A percentile compares a stretch with the other conserved stretches of the same genome.
These are phyloP conservation scores for Temnothorax unifasciatus DNA, from an alignment of 2,888 invertebrate genomes.

Conservation along the genomic window DNA sequence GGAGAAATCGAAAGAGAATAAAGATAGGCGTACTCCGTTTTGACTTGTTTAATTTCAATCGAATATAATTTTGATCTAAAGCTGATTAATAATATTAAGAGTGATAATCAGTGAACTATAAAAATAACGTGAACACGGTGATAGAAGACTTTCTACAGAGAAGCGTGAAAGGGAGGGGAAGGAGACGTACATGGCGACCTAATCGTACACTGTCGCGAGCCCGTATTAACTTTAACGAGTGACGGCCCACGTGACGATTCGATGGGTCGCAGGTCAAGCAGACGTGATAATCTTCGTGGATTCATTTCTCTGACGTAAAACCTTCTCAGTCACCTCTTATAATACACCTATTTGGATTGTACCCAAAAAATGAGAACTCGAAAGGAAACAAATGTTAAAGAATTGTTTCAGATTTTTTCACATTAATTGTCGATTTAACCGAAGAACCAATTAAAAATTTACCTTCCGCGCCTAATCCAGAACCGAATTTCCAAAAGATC, in stretches of 20 bases:
- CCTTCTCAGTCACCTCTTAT: too few species aligned
- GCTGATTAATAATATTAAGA: neutral
- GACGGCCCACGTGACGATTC: slow-evolving; percentile 83
- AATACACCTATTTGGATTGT: too few species aligned
- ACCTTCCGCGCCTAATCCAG: too few species aligned
- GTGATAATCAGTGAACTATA: neutral
- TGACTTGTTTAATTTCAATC: neutral
- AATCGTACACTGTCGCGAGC: slow-evolving; percentile 75
- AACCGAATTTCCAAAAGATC: too few species aligned
- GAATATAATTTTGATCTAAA: neutral
- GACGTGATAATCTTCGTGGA: slow-evolving; percentile 82
- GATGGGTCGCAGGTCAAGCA: slow-evolving; percentile 83
- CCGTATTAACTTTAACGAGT: slow-evolving; percentile 83
- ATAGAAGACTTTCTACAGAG: neutral
- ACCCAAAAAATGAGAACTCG: too few species aligned
- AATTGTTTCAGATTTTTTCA: too few species aligned
- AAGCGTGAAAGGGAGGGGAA: slow-evolving; percentile 12
- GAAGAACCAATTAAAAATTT: too few species aligned
- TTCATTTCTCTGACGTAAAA: slow-evolving; percentile 71
- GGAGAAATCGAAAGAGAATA: neutral
- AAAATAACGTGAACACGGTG: neutral
- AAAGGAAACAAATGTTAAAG: too few species aligned
- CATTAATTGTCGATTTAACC: too few species aligned
- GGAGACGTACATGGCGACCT: slow-evolving; percentile 52
- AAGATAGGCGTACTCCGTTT: neutral